Conservation (phyloP, 2,888 invertebrate species). For the Ellobium chinense region DNA sequence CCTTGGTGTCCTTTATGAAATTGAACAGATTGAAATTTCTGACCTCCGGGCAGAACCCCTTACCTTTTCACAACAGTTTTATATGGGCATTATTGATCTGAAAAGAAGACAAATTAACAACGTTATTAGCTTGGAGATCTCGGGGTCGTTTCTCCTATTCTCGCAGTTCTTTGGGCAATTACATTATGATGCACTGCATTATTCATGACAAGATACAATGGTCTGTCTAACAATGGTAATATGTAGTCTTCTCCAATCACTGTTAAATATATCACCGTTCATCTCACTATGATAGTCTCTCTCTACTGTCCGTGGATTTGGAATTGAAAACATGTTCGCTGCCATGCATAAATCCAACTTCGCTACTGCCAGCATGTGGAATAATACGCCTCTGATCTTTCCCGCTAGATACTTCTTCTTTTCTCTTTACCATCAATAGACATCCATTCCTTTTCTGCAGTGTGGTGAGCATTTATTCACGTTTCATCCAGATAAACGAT, state of each 20-base stretch:
- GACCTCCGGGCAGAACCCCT: too few species aligned
- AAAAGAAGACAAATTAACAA: too few species aligned
- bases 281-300: slow-evolving; percentile 1
- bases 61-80: too few species aligned
- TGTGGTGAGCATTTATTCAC: slow-evolving; percentile 1
- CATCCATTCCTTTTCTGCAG: not conserved
- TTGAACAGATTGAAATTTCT: too few species aligned
- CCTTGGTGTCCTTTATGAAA: too few species aligned
- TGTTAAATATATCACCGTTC: not conserved
- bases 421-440: not conserved
- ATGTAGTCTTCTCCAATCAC: not conserved
- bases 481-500: not conserved
- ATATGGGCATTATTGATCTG: too few species aligned
- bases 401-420: not conserved
- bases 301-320: not conserved
- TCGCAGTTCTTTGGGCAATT: too few species aligned
- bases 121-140: too few species aligned
- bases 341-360: not conserved
- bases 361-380: not conserved
- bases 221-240: not conserved
- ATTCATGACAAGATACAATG: not conserved
- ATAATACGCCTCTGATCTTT: not conserved
- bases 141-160: too few species aligned
- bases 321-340: not conserved
- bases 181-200: not conserved